Evolutionary conservation across 2,113 vertebrate species (phyloP).

Genomic region (Coturnix japonica): DNA sequence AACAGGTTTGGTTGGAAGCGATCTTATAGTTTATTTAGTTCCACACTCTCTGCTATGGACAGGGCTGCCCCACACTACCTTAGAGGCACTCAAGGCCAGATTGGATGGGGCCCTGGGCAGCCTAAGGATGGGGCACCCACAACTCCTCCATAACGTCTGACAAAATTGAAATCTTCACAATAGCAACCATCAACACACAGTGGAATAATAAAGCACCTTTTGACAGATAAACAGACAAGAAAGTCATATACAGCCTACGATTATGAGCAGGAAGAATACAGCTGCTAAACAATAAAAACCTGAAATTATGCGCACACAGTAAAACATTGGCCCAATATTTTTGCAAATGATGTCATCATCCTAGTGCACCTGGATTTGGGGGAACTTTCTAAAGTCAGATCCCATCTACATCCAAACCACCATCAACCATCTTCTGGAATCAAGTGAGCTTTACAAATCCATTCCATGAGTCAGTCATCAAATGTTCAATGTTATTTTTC

Average conservation of each 20-base stretch:
- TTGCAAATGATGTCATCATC: not conserved
- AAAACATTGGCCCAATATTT: rapidly evolving
- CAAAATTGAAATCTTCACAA: not conserved
- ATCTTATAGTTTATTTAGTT: not conserved
- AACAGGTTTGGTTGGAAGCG: not conserved
- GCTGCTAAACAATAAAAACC: not conserved
- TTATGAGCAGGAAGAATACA: not conserved
- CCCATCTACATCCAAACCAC: not conserved
- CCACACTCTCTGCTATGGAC: not conserved
- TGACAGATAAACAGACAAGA: not conserved
- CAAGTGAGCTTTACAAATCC: not conserved
- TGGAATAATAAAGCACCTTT: not conserved
- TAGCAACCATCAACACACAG: not conserved
- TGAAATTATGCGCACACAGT: not conserved
- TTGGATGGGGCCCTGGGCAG: too few species aligned
- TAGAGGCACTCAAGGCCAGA: too few species aligned
- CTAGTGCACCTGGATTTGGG: not conserved
- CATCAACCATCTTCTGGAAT: not conserved
- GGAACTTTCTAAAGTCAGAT: not conserved
- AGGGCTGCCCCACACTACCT: not conserved
- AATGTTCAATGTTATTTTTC: not conserved
- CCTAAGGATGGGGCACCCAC: not conserved
- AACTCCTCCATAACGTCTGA: not conserved
- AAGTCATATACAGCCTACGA: not conserved
- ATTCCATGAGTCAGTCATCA: not conserved